Evolutionary conservation across 1,140 invertebrate genomes (phyloP).

Genomic region (Drosophila tristis): DNA sequence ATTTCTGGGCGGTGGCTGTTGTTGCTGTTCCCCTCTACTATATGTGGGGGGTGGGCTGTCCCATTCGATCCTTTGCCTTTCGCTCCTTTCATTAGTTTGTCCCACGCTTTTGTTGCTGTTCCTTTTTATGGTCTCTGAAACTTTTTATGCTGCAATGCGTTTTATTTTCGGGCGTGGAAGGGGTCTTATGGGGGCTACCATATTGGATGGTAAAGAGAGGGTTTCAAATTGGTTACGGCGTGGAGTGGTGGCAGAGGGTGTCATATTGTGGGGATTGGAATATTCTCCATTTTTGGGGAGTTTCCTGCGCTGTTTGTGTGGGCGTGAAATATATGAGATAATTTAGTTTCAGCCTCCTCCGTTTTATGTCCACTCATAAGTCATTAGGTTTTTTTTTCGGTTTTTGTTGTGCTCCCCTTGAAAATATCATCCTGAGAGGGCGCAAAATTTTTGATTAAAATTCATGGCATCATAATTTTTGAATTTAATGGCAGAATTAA

Average conservation of each 20-base stretch:
- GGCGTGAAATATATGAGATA: constrained; percentile 42
- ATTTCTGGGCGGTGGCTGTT: constrained; percentile 9
- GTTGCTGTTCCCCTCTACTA: constrained; percentile 14
- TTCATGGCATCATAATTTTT: constrained; percentile 39
- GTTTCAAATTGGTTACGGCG: neutral
- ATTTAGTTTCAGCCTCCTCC: constrained; percentile 39
- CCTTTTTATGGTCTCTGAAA: constrained; percentile 61
- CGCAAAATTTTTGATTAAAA: constrained; percentile 46
- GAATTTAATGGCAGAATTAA: constrained; percentile 31
- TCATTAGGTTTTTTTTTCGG: constrained; percentile 39
- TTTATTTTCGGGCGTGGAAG: constrained; percentile 27
- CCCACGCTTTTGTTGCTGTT: constrained; percentile 49
- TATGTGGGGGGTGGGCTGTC: neutral
- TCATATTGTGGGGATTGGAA: neutral
- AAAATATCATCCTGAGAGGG: constrained; percentile 42
- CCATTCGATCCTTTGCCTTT: neutral
- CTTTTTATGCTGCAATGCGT: constrained; percentile 71
- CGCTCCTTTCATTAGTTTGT: constrained; percentile 48
- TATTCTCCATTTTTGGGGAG: neutral
- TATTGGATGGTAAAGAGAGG: constrained; percentile 1
- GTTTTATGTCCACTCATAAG: constrained; percentile 53
- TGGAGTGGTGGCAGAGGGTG: too few relatives aligned
- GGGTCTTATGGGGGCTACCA: neutral
- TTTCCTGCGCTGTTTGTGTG: constrained; percentile 5
- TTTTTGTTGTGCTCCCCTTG: neutral